Base-by-base conservation (phyloP, 2,888 invertebrate genomes). In the Cosmorhoe ocellata region DNA sequence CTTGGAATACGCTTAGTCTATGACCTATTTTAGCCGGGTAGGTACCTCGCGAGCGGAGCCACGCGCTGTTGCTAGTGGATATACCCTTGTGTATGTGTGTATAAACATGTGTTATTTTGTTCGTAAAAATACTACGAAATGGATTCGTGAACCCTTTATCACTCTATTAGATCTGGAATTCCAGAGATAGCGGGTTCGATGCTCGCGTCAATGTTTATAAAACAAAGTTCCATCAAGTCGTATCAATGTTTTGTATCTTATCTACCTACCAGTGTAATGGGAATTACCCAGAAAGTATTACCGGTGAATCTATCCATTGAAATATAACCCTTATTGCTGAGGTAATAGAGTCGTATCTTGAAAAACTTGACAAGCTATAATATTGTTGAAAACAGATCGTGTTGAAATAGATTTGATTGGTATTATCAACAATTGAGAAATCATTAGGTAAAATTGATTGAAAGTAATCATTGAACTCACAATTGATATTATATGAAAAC, bases 361-460 rank as follows among this genome's bases (percentile, higher is more conserved):
- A 1, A 31, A 37, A 34, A 28, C 27, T 44, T 1, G 3, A 18
- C 14, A 43, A 43, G 36, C 44, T n/a, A 46, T 39, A 46, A 27
- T 32, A 33, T 32, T 33, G 39, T 27, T 38, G 1, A 1, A 6
- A 14, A 36, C 13, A 27, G n/a, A 22, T 43, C 7, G 28, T 50
- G 43, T 41, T 41, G 41, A 37, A 51, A 46, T 32, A 10, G 12
- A 8, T 33, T 36, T 24, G 24, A 12, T 12, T 27, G 7, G n/a
- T 31, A 14, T 50, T 43, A 18, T 43, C 38, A 38, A 32, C 28
- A 43, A 18, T 43, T 52, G 39, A 34, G 22, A 43, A 47, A 43
- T n/a, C 14, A 51, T 43, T 39, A 6, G 9, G 28, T 34, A 51
- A 36, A 41, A 6, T 18, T 27, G 13, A 42, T 36, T 47, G 24